Conservation (phyloP, 1,140 invertebrate species). For the Drosophila micromelanica region DNA sequence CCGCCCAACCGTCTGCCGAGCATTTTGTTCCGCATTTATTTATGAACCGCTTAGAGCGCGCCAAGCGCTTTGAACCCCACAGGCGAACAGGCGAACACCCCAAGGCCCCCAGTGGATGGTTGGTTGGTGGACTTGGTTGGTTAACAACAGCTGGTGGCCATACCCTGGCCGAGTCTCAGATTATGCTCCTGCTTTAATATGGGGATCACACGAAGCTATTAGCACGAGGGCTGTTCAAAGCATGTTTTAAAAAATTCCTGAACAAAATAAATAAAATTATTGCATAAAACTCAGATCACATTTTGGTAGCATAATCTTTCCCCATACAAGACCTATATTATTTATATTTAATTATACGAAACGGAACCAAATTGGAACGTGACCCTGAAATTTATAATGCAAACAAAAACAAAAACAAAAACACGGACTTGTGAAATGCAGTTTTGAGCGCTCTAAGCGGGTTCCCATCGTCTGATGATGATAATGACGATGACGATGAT, state of each 20-base stretch:
- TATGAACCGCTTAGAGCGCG: constrained; percentile 77
- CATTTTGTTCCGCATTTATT: constrained; percentile 81
- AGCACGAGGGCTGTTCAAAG: constrained; percentile 4
- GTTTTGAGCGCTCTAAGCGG: not conserved
- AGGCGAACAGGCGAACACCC: constrained; percentile 28
- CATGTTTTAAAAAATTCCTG: not conserved
- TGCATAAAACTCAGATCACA: not conserved
- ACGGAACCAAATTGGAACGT: constrained; percentile 38
- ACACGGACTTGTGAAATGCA: constrained; percentile 66
- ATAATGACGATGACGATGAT: not conserved
- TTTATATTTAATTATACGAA: constrained; percentile 4
- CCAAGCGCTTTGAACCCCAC: constrained; percentile 76
- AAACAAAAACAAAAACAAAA: constrained; percentile 5
- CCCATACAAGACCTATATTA: constrained; percentile 1
- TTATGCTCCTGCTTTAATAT: not conserved
- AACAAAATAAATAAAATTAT: not conserved
- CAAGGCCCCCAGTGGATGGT: constrained; percentile 37
- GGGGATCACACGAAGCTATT: not conserved
- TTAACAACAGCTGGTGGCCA: constrained; percentile 52
- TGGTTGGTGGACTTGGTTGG: constrained; percentile 22
- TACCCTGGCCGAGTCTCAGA: constrained; percentile 35
- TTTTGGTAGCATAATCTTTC: not conserved
- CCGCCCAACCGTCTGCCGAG: constrained; percentile 53
- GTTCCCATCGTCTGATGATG: not conserved
- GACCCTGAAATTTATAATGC: constrained; percentile 64